phyloP scores from a whole-genome alignment of 1,140 invertebrate species.

The Bombus turneri region DNA sequence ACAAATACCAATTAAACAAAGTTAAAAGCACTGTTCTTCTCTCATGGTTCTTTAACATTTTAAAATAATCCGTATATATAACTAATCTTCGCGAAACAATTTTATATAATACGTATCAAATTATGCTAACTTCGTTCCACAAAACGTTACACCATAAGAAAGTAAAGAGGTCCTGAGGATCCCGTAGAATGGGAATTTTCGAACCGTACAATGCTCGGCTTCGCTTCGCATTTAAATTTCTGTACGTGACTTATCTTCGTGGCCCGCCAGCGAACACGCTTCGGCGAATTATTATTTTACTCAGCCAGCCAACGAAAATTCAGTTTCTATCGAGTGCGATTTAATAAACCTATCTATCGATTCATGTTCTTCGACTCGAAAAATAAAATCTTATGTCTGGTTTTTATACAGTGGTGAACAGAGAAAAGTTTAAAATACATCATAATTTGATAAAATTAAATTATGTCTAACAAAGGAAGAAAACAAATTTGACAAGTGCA shows the following conservation, averaged over 20 bases:
- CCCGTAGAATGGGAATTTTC: background rate
- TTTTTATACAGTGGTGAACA: background rate
- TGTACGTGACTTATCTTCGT: slow-evolving; percentile 16
- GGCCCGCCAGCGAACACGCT: slow-evolving; percentile 9
- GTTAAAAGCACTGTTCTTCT: background rate
- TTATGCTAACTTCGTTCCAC: background rate
- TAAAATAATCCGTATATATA: background rate
- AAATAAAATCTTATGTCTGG: background rate
- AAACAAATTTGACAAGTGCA: background rate
- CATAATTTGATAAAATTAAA: background rate
- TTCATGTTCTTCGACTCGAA: background rate
- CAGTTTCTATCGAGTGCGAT: background rate
- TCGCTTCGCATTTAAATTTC: slow-evolving; percentile 15
- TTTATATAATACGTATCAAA: background rate
- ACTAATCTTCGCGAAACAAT: background rate
- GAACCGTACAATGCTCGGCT: background rate
- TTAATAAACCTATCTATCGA: slow-evolving; percentile 22
- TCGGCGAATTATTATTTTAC: slow-evolving; percentile 25
- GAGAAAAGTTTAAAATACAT: background rate
- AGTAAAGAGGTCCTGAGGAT: background rate
- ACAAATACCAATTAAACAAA: background rate
- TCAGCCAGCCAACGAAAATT: background rate
- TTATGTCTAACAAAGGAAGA: background rate
- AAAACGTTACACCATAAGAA: background rate
- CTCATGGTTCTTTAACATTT: background rate